Conservation (phyloP, 2,888 invertebrate genomes). For the Sesamia inferens region DNA sequence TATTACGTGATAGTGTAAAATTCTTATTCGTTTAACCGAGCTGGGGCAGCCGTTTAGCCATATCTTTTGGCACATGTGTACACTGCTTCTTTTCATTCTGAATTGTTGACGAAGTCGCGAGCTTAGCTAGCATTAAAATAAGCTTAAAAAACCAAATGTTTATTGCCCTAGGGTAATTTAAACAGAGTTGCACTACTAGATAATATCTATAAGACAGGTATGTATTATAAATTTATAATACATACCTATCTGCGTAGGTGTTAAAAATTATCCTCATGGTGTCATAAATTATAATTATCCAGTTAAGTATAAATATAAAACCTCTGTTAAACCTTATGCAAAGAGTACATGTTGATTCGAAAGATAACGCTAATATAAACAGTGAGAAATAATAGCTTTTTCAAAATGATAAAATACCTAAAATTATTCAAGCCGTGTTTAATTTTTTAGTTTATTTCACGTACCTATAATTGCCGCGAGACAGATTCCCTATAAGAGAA, state of each 20-base stretch:
- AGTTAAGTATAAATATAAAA: constrained; percentile 25
- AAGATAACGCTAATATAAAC: constrained; percentile 34
- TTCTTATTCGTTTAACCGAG: too few relatives aligned
- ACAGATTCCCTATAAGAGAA: too few relatives aligned
- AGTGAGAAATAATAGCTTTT: constrained; percentile 7
- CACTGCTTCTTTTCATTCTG: not conserved
- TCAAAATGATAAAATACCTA: not conserved
- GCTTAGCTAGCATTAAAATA: not conserved
- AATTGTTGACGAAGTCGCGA: not conserved
- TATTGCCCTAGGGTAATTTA: not conserved
- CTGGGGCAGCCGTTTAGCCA: too few relatives aligned
- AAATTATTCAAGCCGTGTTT: not conserved
- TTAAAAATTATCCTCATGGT: constrained; percentile 14
- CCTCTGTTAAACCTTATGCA: constrained; percentile 32
- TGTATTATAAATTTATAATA: not conserved
- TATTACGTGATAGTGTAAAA: too few relatives aligned
- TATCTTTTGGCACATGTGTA: too few relatives aligned
- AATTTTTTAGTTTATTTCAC: not conserved
- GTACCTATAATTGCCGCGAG: too few relatives aligned
- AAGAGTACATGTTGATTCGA: constrained; percentile 19
- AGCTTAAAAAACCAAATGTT: not conserved
- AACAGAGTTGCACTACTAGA: not conserved
- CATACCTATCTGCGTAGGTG: not conserved
- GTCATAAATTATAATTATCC: constrained; percentile 37
- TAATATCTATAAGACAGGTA: too few relatives aligned